Evolutionary conservation across 2,797 vertebrate genomes (phyloP).

Genomic region (Bovichtus diacanthus): DNA sequence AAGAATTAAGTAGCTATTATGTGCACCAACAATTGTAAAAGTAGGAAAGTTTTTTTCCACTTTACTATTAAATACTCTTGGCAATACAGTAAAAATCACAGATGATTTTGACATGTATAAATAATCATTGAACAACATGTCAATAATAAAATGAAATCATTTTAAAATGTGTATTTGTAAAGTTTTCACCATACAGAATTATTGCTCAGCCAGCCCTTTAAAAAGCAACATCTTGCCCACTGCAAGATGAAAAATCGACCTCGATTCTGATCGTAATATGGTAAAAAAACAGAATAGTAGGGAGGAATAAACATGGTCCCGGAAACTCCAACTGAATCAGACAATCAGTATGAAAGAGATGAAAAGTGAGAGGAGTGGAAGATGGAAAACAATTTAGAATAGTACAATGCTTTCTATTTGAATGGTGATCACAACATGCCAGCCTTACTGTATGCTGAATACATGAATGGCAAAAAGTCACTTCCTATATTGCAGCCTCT

Average conservation of each 20-base stretch:
- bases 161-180: no score
- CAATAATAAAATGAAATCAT: no score
- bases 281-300: not conserved
- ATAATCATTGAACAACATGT: no score
- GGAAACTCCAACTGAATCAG: slow-evolving; percentile 12
- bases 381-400: not conserved
- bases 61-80: not conserved
- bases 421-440: slow-evolving; percentile 21
- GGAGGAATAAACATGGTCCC: slow-evolving; percentile 6
- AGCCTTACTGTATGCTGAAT: slow-evolving; percentile 18
- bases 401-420: slow-evolving; percentile 7
- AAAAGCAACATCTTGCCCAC: slow-evolving; percentile 7
- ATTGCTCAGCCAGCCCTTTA: not conserved
- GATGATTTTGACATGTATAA: no score
- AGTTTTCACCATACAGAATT: not conserved
- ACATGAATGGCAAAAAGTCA: slow-evolving; percentile 13
- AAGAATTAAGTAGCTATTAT: not conserved
- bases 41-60: not conserved
- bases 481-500: slow-evolving; percentile 13
- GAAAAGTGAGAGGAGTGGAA: slow-evolving; percentile 7
- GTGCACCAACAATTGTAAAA: not conserved
- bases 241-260: slow-evolving; percentile 20
- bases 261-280: slow-evolving; percentile 33
- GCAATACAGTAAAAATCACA: not conserved
- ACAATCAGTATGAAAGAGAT: slow-evolving; percentile 2